These are phyloP conservation scores for Amblyteles armatorius DNA, from an alignment of 2,888 invertebrate genomes.

Conservation along the genomic window DNA sequence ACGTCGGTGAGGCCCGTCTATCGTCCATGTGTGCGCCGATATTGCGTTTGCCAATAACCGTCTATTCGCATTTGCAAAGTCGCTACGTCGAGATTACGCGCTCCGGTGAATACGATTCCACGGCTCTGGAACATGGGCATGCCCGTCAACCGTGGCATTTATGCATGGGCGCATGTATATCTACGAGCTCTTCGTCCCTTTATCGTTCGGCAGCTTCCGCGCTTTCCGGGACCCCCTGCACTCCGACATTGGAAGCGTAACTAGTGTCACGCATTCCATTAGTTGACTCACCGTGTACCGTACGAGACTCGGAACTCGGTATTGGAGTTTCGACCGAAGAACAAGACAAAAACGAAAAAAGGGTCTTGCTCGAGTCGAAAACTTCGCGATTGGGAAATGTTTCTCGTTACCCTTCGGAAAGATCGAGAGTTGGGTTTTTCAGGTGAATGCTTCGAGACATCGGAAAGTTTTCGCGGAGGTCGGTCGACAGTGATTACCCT, in stretches of 20 bases:
- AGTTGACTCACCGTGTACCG: background rate
- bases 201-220: slow-evolving; percentile 28
- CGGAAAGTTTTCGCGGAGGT: slow-evolving; percentile 25
- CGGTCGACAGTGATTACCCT: slow-evolving; percentile 18
- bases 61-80: slow-evolving; percentile 66
- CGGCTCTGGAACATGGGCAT: background rate
- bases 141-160: background rate
- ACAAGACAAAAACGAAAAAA: background rate
- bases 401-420: background rate
- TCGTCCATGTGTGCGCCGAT: slow-evolving; percentile 41
- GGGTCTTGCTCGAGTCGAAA: background rate
- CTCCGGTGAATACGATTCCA: slow-evolving; percentile 58
- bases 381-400: slow-evolving; percentile 26
- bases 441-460: slow-evolving; percentile 6
- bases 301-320: slow-evolving; percentile 29
- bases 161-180: background rate
- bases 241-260: slow-evolving; percentile 30
- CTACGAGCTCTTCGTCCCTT: slow-evolving; percentile 16
- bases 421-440: background rate
- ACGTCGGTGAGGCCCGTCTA: background rate
- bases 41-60: slow-evolving; percentile 64
- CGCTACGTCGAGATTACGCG: slow-evolving; percentile 63
- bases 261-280: slow-evolving; percentile 38
- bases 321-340: background rate
- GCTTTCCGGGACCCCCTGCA: slow-evolving; percentile 24